phyloP scores from a whole-genome alignment of 1,140 invertebrate genomes.

The Nasonia longicornis region DNA sequence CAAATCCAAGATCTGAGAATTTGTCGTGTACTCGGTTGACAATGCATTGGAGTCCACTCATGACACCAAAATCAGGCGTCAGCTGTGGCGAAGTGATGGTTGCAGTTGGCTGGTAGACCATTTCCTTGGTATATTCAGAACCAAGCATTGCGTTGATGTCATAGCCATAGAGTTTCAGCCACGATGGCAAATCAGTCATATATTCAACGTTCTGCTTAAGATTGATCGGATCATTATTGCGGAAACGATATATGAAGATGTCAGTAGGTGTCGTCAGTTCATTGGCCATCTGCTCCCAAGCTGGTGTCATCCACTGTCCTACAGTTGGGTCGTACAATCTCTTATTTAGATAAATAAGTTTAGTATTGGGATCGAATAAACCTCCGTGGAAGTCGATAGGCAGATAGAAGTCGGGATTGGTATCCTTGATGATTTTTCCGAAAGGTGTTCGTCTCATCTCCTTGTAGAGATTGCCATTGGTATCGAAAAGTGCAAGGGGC shows the following conservation, averaged over 20 bases:
- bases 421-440: slow-evolving; percentile 88
- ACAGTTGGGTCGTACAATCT: slow-evolving; percentile 92
- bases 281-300: slow-evolving; percentile 88
- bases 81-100: slow-evolving; percentile 82
- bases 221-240: slow-evolving; percentile 94
- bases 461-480: slow-evolving; percentile 90
- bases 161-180: slow-evolving; percentile 90
- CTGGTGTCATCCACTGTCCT: slow-evolving; percentile 95
- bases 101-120: slow-evolving; percentile 82
- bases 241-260: slow-evolving; percentile 91
- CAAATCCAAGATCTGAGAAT: slow-evolving; percentile 85
- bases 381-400: slow-evolving; percentile 95
- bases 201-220: slow-evolving; percentile 80
- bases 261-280: slow-evolving; percentile 85
- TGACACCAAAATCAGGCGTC: slow-evolving; percentile 87
- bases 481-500: slow-evolving; percentile 90
- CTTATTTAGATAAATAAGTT: slow-evolving; percentile 85
- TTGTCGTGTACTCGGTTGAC: slow-evolving; percentile 84
- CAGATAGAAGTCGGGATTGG: slow-evolving; percentile 91
- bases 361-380: slow-evolving; percentile 84
- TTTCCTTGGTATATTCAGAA: slow-evolving; percentile 79
- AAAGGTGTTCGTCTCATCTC: slow-evolving; percentile 92
- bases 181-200: slow-evolving; percentile 86
- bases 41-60: slow-evolving; percentile 89
- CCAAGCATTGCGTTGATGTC: slow-evolving; percentile 88